Conservation (phyloP, 2,888 invertebrate genomes). For the Temnothorax unifasciatus region DNA sequence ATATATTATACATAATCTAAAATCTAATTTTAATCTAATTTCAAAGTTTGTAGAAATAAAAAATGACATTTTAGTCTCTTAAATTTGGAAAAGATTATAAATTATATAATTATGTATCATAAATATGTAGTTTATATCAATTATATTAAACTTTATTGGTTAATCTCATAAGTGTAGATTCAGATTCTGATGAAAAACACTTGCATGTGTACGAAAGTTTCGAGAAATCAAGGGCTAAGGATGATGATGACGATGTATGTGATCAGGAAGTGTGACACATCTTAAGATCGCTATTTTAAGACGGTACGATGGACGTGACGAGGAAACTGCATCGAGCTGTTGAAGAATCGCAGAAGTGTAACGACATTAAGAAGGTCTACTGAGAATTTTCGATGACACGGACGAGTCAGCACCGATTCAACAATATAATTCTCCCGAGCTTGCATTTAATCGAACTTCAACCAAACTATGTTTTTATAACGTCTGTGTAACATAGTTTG, state of each 20-base stretch:
- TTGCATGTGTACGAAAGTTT: neutral
- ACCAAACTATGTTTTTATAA: neutral
- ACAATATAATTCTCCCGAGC: neutral
- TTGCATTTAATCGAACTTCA: neutral
- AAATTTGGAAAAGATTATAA: neutral
- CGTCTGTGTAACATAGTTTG: neutral
- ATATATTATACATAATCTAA: neutral
- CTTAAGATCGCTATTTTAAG: conserved; percentile 51
- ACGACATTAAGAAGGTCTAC: conserved; percentile 22
- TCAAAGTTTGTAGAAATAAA: neutral
- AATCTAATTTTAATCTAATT: neutral
- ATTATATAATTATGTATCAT: neutral
- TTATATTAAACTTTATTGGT: neutral
- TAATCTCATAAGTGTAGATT: neutral
- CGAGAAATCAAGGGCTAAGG: conserved; percentile 35
- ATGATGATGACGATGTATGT: conserved; percentile 37
- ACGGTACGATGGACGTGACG: conserved; percentile 10
- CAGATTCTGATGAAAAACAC: neutral
- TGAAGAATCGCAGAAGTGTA: conserved; percentile 39
- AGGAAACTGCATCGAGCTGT: conserved; percentile 39
- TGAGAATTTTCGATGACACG: conserved; percentile 8
- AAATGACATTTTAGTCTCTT: neutral
- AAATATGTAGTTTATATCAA: neutral
- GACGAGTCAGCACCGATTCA: conserved; percentile 18
- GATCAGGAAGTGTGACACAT: conserved; percentile 53